These are phyloP conservation scores for Esox masquinongy DNA, from an alignment of 2,797 vertebrate genomes.

Conservation along the genomic window DNA sequence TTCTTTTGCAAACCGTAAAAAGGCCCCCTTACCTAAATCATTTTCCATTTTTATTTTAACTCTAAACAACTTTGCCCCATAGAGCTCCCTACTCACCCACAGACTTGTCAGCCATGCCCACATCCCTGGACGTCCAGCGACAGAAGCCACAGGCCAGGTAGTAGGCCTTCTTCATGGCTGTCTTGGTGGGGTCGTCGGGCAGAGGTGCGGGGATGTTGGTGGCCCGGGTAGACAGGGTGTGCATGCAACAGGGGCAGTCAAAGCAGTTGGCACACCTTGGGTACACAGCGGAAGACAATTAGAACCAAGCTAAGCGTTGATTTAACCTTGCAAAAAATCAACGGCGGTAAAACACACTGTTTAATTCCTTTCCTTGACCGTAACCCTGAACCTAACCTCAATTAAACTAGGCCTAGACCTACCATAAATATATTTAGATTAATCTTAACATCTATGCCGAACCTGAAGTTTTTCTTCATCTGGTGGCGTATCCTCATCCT, in stretches of 20 bases:
- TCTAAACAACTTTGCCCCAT: too few species aligned
- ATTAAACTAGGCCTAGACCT: not conserved
- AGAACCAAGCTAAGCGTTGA: not conserved
- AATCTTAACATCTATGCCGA: not conserved
- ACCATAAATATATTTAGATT: not conserved
- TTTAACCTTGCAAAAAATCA: not conserved
- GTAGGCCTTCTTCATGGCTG: slow-evolving; percentile 97
- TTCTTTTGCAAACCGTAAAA: too few species aligned
- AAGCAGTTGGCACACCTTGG: slow-evolving; percentile 97
- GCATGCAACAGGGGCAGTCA: slow-evolving; percentile 98
- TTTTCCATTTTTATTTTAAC: too few species aligned
- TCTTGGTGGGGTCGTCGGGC: slow-evolving; percentile 95
- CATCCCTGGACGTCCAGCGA: slow-evolving; percentile 97
- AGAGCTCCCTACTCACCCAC: slow-evolving; percentile 80
- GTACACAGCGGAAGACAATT: not conserved
- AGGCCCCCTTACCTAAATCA: too few species aligned
- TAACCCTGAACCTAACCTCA: not conserved
- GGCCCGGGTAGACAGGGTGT: slow-evolving; percentile 94
- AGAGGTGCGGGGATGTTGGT: slow-evolving; percentile 95
- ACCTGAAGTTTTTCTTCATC: not conserved
- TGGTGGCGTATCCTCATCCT: not conserved
- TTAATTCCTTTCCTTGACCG: too few species aligned
- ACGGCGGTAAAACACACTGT: too few species aligned
- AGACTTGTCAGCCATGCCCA: slow-evolving; percentile 98
- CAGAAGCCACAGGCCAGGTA: slow-evolving; percentile 98